Percentiles rank a stretch among this genome's conserved stretches.
phyloP scores from a whole-genome alignment of 2,113 vertebrate species.

The Podilymbus podiceps region DNA sequence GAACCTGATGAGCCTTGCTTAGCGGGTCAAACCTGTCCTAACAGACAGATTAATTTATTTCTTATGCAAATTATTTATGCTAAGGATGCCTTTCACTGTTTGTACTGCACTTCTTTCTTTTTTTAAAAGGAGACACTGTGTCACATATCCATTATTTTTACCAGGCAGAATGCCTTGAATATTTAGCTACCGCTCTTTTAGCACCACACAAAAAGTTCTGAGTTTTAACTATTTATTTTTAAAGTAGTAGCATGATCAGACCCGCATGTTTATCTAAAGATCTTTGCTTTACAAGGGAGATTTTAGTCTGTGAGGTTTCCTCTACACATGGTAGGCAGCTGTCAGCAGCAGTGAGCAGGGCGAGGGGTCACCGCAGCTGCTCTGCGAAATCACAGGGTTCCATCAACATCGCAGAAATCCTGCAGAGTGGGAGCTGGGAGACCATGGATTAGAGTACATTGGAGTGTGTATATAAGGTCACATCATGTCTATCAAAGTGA shows the following conservation, averaged over 20 bases:
- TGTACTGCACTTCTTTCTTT: slow-evolving; percentile 11
- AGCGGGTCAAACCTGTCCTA: slow-evolving; percentile 35
- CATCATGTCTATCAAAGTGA: slow-evolving; percentile 76
- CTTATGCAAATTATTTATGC: not conserved
- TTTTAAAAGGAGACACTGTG: slow-evolving; percentile 30
- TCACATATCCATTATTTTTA: slow-evolving; percentile 31
- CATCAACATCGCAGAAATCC: slow-evolving; percentile 81
- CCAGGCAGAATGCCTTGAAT: not conserved
- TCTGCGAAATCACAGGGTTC: slow-evolving; percentile 78
- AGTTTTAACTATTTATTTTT: slow-evolving; percentile 67
- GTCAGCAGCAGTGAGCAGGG: slow-evolving; percentile 77
- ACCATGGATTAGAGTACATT: slow-evolving; percentile 74
- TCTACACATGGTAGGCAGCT: slow-evolving; percentile 84
- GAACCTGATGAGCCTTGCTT: slow-evolving; percentile 6
- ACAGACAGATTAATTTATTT: slow-evolving; percentile 18
- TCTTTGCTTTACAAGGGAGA: slow-evolving; percentile 68
- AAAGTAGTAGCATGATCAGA: slow-evolving; percentile 61
- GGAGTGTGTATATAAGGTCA: slow-evolving; percentile 77
- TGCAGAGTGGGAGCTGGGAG: slow-evolving; percentile 78
- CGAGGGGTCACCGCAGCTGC: slow-evolving; percentile 76
- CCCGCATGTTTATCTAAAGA: slow-evolving; percentile 73
- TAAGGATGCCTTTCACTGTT: slow-evolving; percentile 4
- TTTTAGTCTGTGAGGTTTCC: slow-evolving; percentile 79
- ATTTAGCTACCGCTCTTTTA: slow-evolving; percentile 9
- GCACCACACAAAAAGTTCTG: slow-evolving; percentile 19